Base-by-base conservation (phyloP, 2,888 invertebrate species). In the Deilephila elpenor region DNA sequence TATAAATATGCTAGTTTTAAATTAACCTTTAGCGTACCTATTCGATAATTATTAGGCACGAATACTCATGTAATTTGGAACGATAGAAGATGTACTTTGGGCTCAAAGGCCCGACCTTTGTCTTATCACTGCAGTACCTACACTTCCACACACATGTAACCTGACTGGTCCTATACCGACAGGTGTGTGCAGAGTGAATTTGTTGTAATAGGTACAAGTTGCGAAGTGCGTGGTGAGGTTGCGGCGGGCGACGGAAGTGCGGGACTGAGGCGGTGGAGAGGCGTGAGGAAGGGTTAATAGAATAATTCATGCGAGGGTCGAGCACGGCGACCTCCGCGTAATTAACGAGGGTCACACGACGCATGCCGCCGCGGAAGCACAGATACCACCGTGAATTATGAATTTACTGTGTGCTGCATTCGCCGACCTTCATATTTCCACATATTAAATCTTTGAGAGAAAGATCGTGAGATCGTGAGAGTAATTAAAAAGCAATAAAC, bases 231-330 rank as follows among this genome's bases (percentile, higher is more conserved):
- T 17, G 44, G 64, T 25, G 67, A 5, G 56, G 56, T 56, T 56
- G 56, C 56, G 56, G 56, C 14, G 11, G 44, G 44, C 56, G 56
- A 56, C 56, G 56, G 11, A 44, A 11, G 44, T 11, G 44, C 44
- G 44, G 14, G 44, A 8, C 14, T 44, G 44, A 44, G 44, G 44
- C 4, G 44, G 11, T 2, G 44, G 44, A 11, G 44, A 11, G 14
- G 44, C 11, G 44, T 44, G 14, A 56, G 67, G 67, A 67, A 51
- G 51, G 67, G 67, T 67, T 67, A 67, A 67, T 67, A 67, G 67
- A 67, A 67, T 67, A 67, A 67, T 67, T 67, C 67, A 67, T 67
- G 67, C 25, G 51, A 67, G 67, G 67, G 67, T 67, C 67, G 67
- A 64, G 56, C n/a, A n/a, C n/a, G 44, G 51, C 6, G 67, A 67